A percentile compares a stretch with the other conserved stretches of the same genome.
phyloP scores from a whole-genome alignment of 2,888 invertebrate genomes.

The Druceiella hillmani region DNA sequence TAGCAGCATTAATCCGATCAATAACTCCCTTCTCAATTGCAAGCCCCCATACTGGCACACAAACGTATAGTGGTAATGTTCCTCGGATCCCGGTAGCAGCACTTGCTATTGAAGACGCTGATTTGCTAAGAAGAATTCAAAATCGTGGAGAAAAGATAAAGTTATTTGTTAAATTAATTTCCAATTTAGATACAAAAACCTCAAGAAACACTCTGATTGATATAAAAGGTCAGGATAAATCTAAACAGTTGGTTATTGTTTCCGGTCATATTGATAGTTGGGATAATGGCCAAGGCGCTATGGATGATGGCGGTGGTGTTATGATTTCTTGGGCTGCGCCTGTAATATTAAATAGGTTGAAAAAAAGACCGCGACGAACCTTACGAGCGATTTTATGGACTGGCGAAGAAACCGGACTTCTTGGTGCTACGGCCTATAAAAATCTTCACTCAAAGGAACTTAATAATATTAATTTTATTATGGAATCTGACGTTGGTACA shows the following conservation, averaged over 20 bases:
- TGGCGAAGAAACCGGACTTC: slow-evolving; percentile 67
- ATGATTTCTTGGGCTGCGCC: slow-evolving; percentile 74
- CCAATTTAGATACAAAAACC: slow-evolving; percentile 48
- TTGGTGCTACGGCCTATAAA: slow-evolving; percentile 63
- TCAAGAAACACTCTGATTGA: slow-evolving; percentile 74
- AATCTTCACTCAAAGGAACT: slow-evolving; percentile 50
- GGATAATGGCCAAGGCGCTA: slow-evolving; percentile 83
- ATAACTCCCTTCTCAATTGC: slow-evolving; percentile 72
- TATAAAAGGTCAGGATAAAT: slow-evolving; percentile 47
- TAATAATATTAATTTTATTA: slow-evolving; percentile 64
- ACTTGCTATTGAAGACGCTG: slow-evolving; percentile 75
- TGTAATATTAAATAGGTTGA: slow-evolving; percentile 58
- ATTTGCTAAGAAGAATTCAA: slow-evolving; percentile 60
- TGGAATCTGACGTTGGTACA: slow-evolving; percentile 81
- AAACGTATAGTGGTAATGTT: slow-evolving; percentile 53
- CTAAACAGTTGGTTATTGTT: slow-evolving; percentile 59
- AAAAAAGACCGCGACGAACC: slow-evolving; percentile 64
- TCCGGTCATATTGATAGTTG: slow-evolving; percentile 84
- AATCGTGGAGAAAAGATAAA: slow-evolving; percentile 46
- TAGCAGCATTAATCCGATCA: slow-evolving; percentile 69
- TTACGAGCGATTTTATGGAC: slow-evolving; percentile 76
- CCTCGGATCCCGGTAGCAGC: slow-evolving; percentile 67
- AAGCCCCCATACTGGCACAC: slow-evolving; percentile 72
- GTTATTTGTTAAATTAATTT: slow-evolving; percentile 59
- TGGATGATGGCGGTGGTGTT: slow-evolving; percentile 82